Conservation (phyloP, 2,797 vertebrate genomes). For the Propithecus perrieri region DNA sequence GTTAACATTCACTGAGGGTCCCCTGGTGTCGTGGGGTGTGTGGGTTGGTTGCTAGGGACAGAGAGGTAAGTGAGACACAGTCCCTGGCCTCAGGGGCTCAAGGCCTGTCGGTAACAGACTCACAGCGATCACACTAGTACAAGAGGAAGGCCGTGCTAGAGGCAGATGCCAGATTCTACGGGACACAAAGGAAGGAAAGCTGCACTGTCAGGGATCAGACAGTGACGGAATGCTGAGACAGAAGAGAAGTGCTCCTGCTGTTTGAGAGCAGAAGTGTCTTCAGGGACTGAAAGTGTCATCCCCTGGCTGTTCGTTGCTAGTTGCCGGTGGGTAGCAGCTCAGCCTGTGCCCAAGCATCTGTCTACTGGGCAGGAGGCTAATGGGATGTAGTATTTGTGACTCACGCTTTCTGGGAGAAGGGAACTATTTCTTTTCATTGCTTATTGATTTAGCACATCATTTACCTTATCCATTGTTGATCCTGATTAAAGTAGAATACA, state of each 20-base stretch:
- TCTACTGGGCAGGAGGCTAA: neutral
- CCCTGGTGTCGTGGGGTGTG: neutral
- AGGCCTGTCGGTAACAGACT: neutral
- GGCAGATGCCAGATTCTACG: neutral
- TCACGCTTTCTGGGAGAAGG: neutral
- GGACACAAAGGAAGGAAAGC: neutral
- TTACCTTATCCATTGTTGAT: neutral
- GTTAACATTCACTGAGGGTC: neutral
- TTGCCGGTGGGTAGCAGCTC: neutral
- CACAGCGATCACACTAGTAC: too few relatives aligned
- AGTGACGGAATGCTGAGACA: neutral
- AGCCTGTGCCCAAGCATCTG: rapidly evolving
- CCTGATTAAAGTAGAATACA: neutral
- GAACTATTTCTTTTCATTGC: neutral
- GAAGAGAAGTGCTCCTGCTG: neutral
- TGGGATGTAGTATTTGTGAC: neutral
- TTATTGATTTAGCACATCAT: neutral
- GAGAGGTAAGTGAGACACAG: neutral
- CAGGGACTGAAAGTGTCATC: rapidly evolving
- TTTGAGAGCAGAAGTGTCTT: neutral
- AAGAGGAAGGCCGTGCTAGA: neutral
- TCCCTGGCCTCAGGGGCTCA: neutral
- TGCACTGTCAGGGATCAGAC: neutral
- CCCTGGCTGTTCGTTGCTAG: neutral
- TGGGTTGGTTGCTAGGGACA: neutral